Evolutionary conservation across 2,113 vertebrate species (phyloP), one percentile per base, ranked within the genome.

Genomic region (Balaeniceps rex): DNA sequence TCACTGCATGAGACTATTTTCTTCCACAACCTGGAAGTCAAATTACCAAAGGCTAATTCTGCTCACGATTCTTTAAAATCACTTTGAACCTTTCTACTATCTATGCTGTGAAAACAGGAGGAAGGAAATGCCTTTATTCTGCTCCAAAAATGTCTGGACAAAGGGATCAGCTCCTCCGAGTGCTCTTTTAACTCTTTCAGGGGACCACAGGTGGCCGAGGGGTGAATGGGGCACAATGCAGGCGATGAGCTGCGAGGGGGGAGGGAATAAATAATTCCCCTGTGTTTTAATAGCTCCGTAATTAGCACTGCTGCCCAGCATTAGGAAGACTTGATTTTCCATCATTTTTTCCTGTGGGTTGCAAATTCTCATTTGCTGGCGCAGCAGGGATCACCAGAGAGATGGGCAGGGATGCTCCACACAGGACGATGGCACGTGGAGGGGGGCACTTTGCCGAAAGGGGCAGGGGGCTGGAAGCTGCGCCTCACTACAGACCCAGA

Each of bases 61-160:
- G 42, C 69, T 96, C 83, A 95, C 4, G 8, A 78, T 54, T 83
- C 89, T 78, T 87, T 60, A 89, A 84, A 94, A 92, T 87, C 31
- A 38, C 83, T 95, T 93, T 90, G 68, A 96, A 88, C 85, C 25
- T 60, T 93, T 83, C 83, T 58, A 19, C 55, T 47, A 11, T 63
- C 42, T 63, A 64, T 94, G 77, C 86, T 88, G 47, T 88, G 74
- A 87, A 95, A 96, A 83, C 57, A 68, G 58, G 75, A 86, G 76
- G 88, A 77, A 92, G 90, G 88, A 94, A 94, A 95, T 88, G 90
- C 74, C 65, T 96, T 92, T 87, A 94, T 94, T 92, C 88, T 36
- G 72, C 52, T 60, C 49, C 68, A 13, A 78, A 77, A 94, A 92
- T 2, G 11, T 19, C 77, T 11, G 14, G 78, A 90, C 81, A 96